Percentiles rank a stretch among this genome's conserved stretches.
These are phyloP conservation scores for Salvelinus alpinus DNA, from an alignment of 2,113 vertebrate genomes.

Conservation along the genomic window DNA sequence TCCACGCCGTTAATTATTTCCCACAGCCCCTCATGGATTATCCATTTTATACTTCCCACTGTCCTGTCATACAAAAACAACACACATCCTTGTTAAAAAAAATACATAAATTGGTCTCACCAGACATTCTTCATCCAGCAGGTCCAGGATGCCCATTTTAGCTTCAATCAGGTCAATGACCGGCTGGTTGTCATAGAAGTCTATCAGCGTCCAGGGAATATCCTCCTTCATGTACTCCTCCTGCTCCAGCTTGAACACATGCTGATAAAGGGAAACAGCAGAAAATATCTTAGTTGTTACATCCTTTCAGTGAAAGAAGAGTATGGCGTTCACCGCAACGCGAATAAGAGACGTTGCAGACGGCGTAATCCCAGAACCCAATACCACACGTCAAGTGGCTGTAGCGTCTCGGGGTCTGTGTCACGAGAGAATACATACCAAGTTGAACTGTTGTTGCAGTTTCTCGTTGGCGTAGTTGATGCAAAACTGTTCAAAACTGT, in stretches of 20 bases:
- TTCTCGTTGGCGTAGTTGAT: constrained; percentile 99
- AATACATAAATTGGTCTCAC: constrained; percentile 64
- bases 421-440: constrained; percentile 75
- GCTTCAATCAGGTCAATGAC: constrained; percentile 97
- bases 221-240: constrained; percentile 98
- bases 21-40: no score
- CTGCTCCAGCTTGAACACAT: constrained; percentile 98
- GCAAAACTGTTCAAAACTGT: constrained; percentile 98
- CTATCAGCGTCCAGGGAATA: constrained; percentile 95
- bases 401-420: not conserved
- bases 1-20: no score
- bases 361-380: no score
- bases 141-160: constrained; percentile 94
- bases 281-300: not conserved
- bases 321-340: not conserved
- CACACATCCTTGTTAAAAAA: no score
- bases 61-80: no score
- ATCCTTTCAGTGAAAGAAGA: not conserved
- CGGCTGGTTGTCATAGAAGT: constrained; percentile 96
- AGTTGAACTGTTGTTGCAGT: constrained; percentile 95
- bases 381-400: no score
- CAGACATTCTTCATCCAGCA: constrained; percentile 96
- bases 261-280: constrained; percentile 67
- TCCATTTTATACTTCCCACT: no score
- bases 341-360: no score